Evolutionary conservation across 2,113 vertebrate genomes (phyloP).

Genomic region (Dryoscopus gambensis): DNA sequence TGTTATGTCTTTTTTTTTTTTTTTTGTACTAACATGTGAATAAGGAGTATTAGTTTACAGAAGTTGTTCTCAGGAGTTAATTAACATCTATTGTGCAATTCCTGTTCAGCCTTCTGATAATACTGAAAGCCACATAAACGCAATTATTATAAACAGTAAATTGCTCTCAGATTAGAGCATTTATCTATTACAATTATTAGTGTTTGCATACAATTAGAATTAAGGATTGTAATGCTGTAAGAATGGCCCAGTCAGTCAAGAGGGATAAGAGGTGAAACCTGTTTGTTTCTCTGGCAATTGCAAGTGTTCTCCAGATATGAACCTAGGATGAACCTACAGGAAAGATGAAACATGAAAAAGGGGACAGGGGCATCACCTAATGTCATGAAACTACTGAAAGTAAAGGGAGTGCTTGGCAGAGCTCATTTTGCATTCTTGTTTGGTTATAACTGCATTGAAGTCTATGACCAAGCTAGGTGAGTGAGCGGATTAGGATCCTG

Average conservation of each 20-base stretch:
- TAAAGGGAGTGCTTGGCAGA: background rate
- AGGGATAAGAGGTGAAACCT: background rate
- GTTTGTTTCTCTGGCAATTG: accelerated
- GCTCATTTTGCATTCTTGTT: background rate
- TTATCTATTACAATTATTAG: background rate
- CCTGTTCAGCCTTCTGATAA: background rate
- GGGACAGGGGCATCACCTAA: background rate
- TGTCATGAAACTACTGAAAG: background rate
- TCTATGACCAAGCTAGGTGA: background rate
- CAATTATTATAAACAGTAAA: background rate
- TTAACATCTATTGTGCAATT: background rate
- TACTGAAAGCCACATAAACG: background rate
- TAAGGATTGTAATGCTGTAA: background rate
- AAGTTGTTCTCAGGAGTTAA: background rate
- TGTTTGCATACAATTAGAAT: background rate
- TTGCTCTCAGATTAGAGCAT: background rate
- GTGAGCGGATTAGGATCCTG: background rate
- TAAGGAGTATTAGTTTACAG: background rate
- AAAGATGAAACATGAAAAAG: background rate
- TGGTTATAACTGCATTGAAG: background rate
- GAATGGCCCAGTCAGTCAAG: background rate
- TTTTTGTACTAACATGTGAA: background rate
- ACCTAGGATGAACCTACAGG: background rate
- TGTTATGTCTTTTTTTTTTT: background rate
- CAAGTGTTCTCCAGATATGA: background rate